Evolutionary conservation across 2,113 vertebrate genomes (phyloP).

Genomic region (Jaculus jaculus): DNA sequence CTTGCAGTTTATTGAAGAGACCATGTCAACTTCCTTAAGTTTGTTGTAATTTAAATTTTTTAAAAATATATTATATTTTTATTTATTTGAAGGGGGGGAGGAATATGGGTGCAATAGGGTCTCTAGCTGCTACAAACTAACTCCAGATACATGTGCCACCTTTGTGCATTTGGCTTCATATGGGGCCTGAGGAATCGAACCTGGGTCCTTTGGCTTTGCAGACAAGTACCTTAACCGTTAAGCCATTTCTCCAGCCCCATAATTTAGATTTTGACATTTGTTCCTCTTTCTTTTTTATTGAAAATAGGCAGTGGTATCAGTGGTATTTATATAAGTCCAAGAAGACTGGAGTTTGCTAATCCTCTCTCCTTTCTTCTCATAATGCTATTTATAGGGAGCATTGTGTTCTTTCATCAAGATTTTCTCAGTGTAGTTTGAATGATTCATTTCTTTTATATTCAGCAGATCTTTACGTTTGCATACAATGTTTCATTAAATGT

Average conservation of each 20-base stretch:
- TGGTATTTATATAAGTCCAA: neutral
- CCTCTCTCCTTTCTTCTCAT: neutral
- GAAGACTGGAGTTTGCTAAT: neutral
- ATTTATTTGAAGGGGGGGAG: too few relatives aligned
- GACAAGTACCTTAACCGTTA: too few relatives aligned
- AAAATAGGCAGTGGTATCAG: neutral
- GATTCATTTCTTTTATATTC: constrained; percentile 30
- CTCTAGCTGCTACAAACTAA: too few relatives aligned
- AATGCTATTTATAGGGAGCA: neutral
- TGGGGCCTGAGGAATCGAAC: too few relatives aligned
- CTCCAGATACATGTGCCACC: too few relatives aligned
- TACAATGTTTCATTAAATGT: neutral
- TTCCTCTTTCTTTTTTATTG: neutral
- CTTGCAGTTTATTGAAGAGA: neutral
- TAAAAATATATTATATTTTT: too few relatives aligned
- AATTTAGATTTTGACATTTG: neutral
- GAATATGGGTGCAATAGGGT: too few relatives aligned
- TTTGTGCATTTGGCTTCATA: too few relatives aligned
- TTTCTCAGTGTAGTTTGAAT: constrained; percentile 33
- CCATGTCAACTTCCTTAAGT: neutral
- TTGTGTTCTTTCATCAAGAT: neutral
- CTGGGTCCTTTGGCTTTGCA: too few relatives aligned
- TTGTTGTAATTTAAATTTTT: neutral
- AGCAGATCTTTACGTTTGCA: constrained; percentile 23
- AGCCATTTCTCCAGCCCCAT: too few relatives aligned